Conservation (phyloP, 2,113 vertebrate genomes). For the Myiagra hebetior region DNA sequence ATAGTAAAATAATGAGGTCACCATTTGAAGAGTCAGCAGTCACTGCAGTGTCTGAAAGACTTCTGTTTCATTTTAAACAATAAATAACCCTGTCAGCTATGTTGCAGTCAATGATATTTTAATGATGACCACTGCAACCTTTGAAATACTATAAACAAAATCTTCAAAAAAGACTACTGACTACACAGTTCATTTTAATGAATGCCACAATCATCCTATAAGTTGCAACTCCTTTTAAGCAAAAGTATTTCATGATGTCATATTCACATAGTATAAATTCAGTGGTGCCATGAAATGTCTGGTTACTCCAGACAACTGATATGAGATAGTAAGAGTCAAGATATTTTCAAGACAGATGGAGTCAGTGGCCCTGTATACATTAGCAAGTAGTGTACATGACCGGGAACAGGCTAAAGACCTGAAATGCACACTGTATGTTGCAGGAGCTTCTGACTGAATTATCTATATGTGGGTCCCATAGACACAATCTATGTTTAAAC, state of each 20-base stretch:
- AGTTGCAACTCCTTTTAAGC: not conserved
- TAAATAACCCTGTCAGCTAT: not conserved
- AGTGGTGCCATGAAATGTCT: not conserved
- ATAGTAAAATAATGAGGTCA: not conserved
- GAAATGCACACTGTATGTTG: not conserved
- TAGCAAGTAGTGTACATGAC: not conserved
- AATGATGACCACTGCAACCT: not conserved
- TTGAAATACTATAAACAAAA: not conserved
- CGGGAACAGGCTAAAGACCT: not conserved
- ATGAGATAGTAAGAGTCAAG: not conserved
- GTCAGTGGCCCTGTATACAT: not conserved
- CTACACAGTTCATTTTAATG: not conserved
- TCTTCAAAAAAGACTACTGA: not conserved
- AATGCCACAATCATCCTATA: not conserved
- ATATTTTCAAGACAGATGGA: not conserved
- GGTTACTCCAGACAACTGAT: not conserved
- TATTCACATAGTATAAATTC: not conserved
- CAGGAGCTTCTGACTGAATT: not conserved
- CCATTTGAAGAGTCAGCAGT: not conserved
- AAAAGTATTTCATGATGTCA: not conserved
- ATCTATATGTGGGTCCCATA: not conserved
- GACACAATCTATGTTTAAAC: not conserved
- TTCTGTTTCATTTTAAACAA: not conserved
- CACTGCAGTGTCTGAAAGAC: not conserved
- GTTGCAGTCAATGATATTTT: not conserved